These are phyloP conservation scores for Sylvietta virens DNA, from an alignment of 2,113 vertebrate species.

Conservation along the genomic window DNA sequence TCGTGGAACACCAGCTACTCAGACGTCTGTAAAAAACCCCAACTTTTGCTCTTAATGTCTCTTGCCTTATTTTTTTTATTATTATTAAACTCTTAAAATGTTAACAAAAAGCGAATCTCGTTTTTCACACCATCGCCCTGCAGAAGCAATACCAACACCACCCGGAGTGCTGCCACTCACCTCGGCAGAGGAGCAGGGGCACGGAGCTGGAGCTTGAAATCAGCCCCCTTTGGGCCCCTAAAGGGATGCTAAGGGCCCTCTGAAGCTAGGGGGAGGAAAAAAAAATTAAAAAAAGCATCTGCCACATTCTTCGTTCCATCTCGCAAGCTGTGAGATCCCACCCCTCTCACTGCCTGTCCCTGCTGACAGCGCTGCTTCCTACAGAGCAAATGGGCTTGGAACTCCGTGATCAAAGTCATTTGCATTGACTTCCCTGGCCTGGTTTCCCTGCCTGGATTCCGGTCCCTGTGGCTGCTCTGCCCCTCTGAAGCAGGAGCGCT, in stretches of 20 bases:
- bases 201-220: not conserved
- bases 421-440: conserved; percentile 45
- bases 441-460: conserved; percentile 20
- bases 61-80: too few species aligned
- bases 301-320: conserved; percentile 2
- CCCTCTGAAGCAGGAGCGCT: not conserved
- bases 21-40: too few species aligned
- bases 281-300: not conserved
- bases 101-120: too few species aligned
- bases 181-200: not conserved
- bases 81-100: too few species aligned
- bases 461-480: not conserved
- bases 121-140: too few species aligned
- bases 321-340: conserved; percentile 32
- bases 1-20: too few species aligned
- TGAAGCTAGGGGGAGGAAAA: not conserved
- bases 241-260: not conserved
- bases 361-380: conserved; percentile 36
- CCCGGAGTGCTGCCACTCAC: not conserved
- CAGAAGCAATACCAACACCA: accelerated
- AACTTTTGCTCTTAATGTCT: too few species aligned
- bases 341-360: conserved; percentile 22
- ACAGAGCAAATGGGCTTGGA: conserved; percentile 40
- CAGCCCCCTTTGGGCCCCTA: not conserved
- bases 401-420: conserved; percentile 5